Conservation (phyloP, 2,113 vertebrate genomes). For the Oryzias woworae region DNA sequence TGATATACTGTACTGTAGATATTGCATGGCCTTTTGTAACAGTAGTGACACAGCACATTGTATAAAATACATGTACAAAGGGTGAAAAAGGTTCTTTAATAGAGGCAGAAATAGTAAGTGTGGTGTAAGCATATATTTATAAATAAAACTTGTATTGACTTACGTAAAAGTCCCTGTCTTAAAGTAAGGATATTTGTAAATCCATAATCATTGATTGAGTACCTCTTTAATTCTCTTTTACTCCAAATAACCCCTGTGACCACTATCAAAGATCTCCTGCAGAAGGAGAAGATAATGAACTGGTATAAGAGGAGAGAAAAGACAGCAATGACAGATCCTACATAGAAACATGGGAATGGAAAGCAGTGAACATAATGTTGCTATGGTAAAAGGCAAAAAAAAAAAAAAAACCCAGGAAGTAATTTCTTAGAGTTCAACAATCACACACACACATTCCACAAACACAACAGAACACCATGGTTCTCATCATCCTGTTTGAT, state of each 20-base stretch:
- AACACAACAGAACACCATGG: slow-evolving; percentile 36
- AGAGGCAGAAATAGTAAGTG: slow-evolving; percentile 54
- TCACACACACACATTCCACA: slow-evolving; percentile 36
- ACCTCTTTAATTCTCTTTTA: slow-evolving; percentile 25
- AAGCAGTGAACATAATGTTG: slow-evolving; percentile 16
- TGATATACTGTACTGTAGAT: slow-evolving; percentile 71
- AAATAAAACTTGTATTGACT: slow-evolving; percentile 71
- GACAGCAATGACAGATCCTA: slow-evolving; percentile 13
- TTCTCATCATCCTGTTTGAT: slow-evolving; percentile 43
- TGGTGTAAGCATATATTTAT: slow-evolving; percentile 75
- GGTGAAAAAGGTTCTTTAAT: slow-evolving; percentile 43
- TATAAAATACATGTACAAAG: slow-evolving; percentile 64
- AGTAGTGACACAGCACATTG: slow-evolving; percentile 57
- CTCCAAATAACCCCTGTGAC: slow-evolving; percentile 39
- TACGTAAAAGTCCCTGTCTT: slow-evolving; percentile 24
- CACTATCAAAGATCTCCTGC: slow-evolving; percentile 14
- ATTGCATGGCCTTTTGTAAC: slow-evolving; percentile 77
- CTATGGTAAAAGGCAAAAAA: not conserved
- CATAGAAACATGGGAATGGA: not conserved
- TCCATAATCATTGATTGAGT: slow-evolving; percentile 58
- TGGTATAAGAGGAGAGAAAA: slow-evolving; percentile 25
- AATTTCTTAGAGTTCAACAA: slow-evolving; percentile 30
- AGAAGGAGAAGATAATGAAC: slow-evolving; percentile 31
- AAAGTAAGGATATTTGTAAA: slow-evolving; percentile 53
- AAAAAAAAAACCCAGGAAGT: not conserved